Base-by-base conservation (phyloP, 2,797 vertebrate genomes). In the Siniperca scherzeri region DNA sequence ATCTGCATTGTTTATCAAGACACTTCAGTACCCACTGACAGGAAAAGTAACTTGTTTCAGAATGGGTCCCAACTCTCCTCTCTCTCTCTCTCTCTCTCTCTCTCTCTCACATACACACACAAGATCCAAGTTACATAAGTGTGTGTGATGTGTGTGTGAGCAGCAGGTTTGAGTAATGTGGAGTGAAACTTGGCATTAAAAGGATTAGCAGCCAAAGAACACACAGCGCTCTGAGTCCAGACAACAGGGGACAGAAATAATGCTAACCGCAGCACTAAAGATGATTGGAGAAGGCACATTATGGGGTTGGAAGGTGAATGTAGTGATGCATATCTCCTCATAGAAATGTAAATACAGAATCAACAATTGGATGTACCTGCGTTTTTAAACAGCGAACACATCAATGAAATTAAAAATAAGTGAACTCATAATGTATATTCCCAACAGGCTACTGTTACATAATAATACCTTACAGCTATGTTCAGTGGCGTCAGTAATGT, bases 131-230 rank as follows among this genome's bases (percentile, higher is more conserved):
- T 95, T 95, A 91, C 77, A 64, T 85, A 95, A 95, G 72, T 36
- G 71, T 86, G 89, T 85, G 76, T 84, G 84, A 70, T 79, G 78
- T 81, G 87, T 83, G 77, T 85, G 89, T 82, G 90, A 83, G 86
- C 94, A 94, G 84, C 82, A 88, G 88, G 92, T 93, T 89, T 88
- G 93, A 95, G 88, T 95, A 94, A 96, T 95, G 90, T 78, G 87
- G 87, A 84, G 84, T 92, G 93, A 96, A 95, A 93, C 89, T 85
- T 93, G 89, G 93, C 80, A 90, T 95, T 95, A 94, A 73, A 70
- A 80, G 92, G 94, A 95, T 94, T 94, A 94, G 78, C 79, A 66
- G 83, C 83, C 81, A 87, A 93, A 95, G 92, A 92, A 92, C 84
- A 93, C 93, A 94, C 77, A 57, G 74, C 68, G 67, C 61, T 84